Evolutionary conservation across 2,797 vertebrate genomes (phyloP).

Genomic region (Chloroceryle inda): DNA sequence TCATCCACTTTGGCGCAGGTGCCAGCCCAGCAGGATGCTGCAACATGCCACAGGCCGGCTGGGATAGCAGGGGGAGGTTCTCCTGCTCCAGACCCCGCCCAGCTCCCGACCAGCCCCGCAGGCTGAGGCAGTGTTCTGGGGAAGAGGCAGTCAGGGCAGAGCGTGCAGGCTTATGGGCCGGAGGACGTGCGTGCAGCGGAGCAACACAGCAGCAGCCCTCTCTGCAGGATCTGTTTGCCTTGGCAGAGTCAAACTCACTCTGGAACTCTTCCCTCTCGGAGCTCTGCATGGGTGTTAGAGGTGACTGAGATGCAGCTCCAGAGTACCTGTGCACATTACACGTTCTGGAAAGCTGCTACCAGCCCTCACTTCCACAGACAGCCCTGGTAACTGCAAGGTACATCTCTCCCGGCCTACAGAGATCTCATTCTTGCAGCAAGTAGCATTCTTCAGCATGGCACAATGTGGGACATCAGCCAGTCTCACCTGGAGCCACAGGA

Average conservation of each 20-base stretch:
- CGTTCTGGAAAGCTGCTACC: not conserved
- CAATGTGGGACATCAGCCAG: not conserved
- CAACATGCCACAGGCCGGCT: not conserved
- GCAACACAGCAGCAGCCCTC: not conserved
- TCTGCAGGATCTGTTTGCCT: not conserved
- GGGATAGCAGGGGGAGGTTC: not conserved
- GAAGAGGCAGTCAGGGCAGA: not conserved
- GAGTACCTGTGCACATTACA: accelerated
- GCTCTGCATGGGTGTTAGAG: not conserved
- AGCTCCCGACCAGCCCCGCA: accelerated
- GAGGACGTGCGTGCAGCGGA: not conserved
- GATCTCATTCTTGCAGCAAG: not conserved
- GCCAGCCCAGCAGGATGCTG: not conserved
- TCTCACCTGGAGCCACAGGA: not conserved
- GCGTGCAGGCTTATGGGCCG: not conserved
- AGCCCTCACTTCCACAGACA: not conserved
- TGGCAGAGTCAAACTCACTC: not conserved
- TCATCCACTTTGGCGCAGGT: not conserved
- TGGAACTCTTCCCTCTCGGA: not conserved
- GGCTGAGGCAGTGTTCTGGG: not conserved
- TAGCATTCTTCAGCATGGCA: not conserved
- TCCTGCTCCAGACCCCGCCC: not conserved
- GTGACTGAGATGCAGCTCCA: not conserved
- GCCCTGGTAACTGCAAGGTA: not conserved
- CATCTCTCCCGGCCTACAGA: not conserved